These are phyloP conservation scores for Hesperophylax magnus DNA, from an alignment of 1,140 invertebrate species.

Conservation along the genomic window DNA sequence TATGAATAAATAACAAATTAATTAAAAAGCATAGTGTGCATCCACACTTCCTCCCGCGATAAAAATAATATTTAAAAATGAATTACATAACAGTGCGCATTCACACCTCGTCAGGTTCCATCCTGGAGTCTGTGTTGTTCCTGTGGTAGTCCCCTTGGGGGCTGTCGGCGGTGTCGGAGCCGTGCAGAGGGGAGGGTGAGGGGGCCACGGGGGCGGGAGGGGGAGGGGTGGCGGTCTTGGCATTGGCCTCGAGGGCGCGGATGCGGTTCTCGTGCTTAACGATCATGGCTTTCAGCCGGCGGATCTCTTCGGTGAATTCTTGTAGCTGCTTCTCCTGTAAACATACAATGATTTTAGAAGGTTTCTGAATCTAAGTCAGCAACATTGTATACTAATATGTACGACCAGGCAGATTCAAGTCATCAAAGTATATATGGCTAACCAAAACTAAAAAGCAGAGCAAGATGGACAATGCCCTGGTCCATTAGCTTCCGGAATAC, in stretches of 20 bases:
- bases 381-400: no score
- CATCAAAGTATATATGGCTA: no score
- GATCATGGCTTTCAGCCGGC: conserved; percentile 93
- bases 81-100: not conserved
- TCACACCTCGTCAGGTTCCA: conserved; percentile 71
- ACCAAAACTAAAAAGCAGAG: no score
- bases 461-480: no score
- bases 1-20: not conserved
- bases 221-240: conserved; percentile 59
- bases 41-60: no score
- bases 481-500: no score
- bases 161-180: conserved; percentile 58
- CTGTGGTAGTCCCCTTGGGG: conserved; percentile 62
- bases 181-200: conserved; percentile 48
- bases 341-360: not conserved
- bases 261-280: conserved; percentile 93
- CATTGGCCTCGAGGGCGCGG: conserved; percentile 70
- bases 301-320: conserved; percentile 83
- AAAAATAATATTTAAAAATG: no score
- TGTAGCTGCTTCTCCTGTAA: conserved; percentile 53
- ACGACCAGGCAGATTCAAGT: no score
- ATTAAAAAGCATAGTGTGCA: not conserved
- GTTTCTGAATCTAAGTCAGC: no score
- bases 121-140: conserved; percentile 59
- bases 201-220: conserved; percentile 54